Base-by-base conservation (phyloP, 64 coral and sea anemone species). In the Exaiptasia diaphana region DNA sequence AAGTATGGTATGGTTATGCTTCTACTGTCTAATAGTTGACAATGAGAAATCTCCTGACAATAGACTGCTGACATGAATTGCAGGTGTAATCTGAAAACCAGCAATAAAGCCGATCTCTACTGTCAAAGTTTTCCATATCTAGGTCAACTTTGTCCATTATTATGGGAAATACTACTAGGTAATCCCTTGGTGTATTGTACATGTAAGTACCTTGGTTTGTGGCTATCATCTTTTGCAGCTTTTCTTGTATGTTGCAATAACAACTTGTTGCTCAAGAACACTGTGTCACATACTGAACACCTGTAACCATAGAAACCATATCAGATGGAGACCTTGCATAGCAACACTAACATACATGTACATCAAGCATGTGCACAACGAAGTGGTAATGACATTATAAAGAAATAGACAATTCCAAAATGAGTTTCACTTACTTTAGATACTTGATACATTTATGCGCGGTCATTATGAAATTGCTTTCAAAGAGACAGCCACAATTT, bases 401-500 rank as follows among this genome's bases (percentile, higher is more conserved):
- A 7, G 5, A 46, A 46, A 46, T 8, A 46, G 15, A 46, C 43
- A 46, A 46, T n/a, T n/a, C 13, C 7, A 30, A 29, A 17, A 9
- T 62, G 12, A 2, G 38, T 38, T 13, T 41, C 4, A 67, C 54
- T 65, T 93, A 93, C 91, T 67, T 77, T 53, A 85, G 79, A 31
- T 83, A 82, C 38, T 71, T 73, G n/a, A 18, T 40, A 53, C 91
- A 93, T 29, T 48, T 50, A 39, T 93, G 91, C 6, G 49, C 72
- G 58, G 67, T 30, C 13, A 42, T 42, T 15, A 10, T 49, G 4
- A 25, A 21, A 1, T 45, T 73, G 39, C 69, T 73, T 3, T 73
- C 38, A 32, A 73, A 73, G 4, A 40, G 40, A 10, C 3, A 22
- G 29, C 69, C 69, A 73, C 69, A 73, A 41, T 83, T 80, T 64